Evolutionary conservation across 2,113 vertebrate species (phyloP).

Genomic region (Crotalus helleri): DNA sequence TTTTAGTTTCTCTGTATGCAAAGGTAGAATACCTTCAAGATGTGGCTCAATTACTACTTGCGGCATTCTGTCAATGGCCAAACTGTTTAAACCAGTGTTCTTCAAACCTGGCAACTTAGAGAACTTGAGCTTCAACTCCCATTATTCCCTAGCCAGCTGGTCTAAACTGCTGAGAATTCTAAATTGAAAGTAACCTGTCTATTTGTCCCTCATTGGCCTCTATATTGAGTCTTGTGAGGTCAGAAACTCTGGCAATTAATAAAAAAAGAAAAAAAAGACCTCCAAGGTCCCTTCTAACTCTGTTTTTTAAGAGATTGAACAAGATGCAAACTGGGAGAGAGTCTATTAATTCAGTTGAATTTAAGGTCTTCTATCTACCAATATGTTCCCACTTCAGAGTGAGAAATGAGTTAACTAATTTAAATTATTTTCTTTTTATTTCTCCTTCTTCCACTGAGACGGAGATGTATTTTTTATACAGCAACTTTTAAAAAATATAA

Average conservation of each 20-base stretch:
- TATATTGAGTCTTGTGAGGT: background rate
- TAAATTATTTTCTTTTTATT: background rate
- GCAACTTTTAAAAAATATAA: background rate
- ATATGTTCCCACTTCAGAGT: background rate
- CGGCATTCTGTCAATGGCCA: background rate
- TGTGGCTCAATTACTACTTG: background rate
- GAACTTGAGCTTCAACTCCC: background rate
- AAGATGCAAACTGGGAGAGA: background rate
- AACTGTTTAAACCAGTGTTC: background rate
- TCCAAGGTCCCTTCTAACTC: background rate
- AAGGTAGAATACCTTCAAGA: background rate
- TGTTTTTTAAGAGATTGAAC: background rate
- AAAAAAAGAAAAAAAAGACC: background rate
- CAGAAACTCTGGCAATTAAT: background rate
- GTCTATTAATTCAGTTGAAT: background rate
- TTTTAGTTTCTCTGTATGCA: background rate
- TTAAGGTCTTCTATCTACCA: background rate
- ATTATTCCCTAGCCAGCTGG: background rate
- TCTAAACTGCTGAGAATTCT: background rate
- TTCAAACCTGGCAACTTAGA: background rate
- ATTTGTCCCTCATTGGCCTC: background rate
- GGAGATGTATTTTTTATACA: background rate
- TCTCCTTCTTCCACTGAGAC: background rate
- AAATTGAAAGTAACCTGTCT: background rate
- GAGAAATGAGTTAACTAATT: background rate